Percentiles rank a stretch among this genome's conserved stretches.
These are phyloP conservation scores for Parelbella ahira DNA, from an alignment of 2,888 invertebrate species.

Conservation along the genomic window DNA sequence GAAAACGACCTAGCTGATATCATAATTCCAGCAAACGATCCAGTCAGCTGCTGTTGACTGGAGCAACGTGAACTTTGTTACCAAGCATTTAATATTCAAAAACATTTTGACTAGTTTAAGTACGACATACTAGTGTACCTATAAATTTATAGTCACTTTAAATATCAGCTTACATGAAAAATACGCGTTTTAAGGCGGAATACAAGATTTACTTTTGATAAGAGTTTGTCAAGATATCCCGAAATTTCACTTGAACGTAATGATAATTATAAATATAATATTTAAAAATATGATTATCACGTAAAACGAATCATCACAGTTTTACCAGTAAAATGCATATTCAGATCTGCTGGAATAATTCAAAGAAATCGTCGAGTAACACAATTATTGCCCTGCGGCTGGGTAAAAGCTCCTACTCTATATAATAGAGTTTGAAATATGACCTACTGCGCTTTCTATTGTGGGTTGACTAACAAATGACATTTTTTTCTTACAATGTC, in stretches of 20 bases:
- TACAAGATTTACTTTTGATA: no score
- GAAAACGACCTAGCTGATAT: slow-evolving; percentile 21
- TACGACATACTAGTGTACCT: no score
- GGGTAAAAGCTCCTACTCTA: slow-evolving; percentile 23
- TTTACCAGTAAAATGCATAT: slow-evolving; percentile 6
- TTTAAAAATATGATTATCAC: no score
- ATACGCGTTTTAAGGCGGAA: no score
- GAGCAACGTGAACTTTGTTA: slow-evolving; percentile 18
- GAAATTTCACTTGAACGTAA: no score
- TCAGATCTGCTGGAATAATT: slow-evolving; percentile 16
- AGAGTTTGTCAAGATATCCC: no score
- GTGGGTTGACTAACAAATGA: slow-evolving; percentile 14
- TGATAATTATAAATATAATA: no score
- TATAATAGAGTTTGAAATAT: slow-evolving; percentile 24
- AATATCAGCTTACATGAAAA: no score
- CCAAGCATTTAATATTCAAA: slow-evolving; percentile 15
- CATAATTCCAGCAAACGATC: slow-evolving; percentile 24
- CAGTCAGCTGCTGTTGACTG: slow-evolving; percentile 23
- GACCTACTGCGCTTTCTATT: slow-evolving; percentile 19
- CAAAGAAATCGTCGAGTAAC: slow-evolving; percentile 16
- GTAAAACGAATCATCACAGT: no score
- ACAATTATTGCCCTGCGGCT: slow-evolving; percentile 24
- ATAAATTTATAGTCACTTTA: no score
- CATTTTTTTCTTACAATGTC: slow-evolving; percentile 9
- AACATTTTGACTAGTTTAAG: no score